These are phyloP conservation scores for Drosophila obscura DNA, from an alignment of 1,140 invertebrate genomes.

Conservation along the genomic window DNA sequence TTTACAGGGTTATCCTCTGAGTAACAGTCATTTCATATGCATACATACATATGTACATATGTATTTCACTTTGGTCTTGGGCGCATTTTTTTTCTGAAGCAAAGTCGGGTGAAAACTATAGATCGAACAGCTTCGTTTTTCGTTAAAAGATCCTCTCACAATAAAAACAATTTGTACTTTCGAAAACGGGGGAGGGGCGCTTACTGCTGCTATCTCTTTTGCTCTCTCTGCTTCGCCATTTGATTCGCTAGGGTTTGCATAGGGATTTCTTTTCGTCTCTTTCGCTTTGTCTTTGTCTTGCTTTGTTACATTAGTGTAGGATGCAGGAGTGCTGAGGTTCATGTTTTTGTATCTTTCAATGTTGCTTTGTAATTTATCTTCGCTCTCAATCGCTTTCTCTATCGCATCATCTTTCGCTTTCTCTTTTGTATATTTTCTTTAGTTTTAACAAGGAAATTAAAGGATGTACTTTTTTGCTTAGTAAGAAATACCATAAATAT, in stretches of 20 bases:
- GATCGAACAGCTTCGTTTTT: slow-evolving; percentile 57
- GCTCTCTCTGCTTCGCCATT: slow-evolving; percentile 30
- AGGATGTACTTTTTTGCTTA: slow-evolving; percentile 52
- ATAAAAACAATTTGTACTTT: slow-evolving; percentile 84
- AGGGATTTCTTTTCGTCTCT: slow-evolving; percentile 50
- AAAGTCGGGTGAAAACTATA: slow-evolving; percentile 51
- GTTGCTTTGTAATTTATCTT: slow-evolving; percentile 79
- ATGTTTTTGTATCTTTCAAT: slow-evolving; percentile 83
- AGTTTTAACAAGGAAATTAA: slow-evolving; percentile 78
- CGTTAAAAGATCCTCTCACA: slow-evolving; percentile 81
- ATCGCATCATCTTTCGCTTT: slow-evolving; percentile 40
- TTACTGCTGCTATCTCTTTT: slow-evolving; percentile 53
- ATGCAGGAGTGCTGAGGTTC: slow-evolving; percentile 84
- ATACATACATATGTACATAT: slow-evolving; percentile 12
- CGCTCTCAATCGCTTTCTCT: slow-evolving; percentile 37
- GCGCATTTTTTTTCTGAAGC: slow-evolving; percentile 33
- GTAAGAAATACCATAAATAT: slow-evolving; percentile 72
- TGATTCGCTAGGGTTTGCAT: slow-evolving; percentile 75
- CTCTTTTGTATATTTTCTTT: slow-evolving; percentile 78
- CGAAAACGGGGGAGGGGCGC: slow-evolving; percentile 83
- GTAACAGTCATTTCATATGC: slow-evolving; percentile 24
- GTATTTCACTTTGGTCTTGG: slow-evolving; percentile 18
- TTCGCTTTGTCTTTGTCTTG: slow-evolving; percentile 47
- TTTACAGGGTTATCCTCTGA: slow-evolving; percentile 28
- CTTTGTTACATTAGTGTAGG: slow-evolving; percentile 81